These are phyloP conservation scores for Mesembrinibis cayennensis DNA, from an alignment of 2,113 vertebrate species.

Conservation along the genomic window DNA sequence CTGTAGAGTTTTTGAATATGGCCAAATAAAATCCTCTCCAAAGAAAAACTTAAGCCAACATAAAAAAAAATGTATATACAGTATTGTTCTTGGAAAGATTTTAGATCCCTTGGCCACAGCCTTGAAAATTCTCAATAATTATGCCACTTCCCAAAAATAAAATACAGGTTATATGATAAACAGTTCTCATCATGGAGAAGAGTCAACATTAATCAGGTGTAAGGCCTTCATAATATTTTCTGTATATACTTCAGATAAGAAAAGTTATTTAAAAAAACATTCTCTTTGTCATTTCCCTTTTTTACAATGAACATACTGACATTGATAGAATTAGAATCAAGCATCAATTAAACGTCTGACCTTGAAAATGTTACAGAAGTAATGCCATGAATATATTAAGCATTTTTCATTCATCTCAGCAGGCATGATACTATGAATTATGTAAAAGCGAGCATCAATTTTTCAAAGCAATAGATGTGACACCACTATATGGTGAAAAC, in stretches of 20 bases:
- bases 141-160: background rate
- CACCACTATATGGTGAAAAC: conserved; percentile 33
- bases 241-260: background rate
- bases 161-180: background rate
- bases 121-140: background rate
- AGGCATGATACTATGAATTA: conserved; percentile 52
- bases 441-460: conserved; percentile 46
- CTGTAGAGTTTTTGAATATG: background rate
- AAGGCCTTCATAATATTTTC: background rate
- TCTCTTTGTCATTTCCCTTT: background rate
- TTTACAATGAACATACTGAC: background rate
- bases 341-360: conserved; percentile 36
- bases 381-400: conserved; percentile 33
- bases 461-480: conserved; percentile 54
- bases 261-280: background rate
- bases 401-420: conserved; percentile 35
- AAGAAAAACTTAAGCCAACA: background rate
- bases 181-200: background rate
- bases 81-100: background rate
- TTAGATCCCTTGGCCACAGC: background rate
- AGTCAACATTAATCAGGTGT: background rate
- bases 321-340: conserved; percentile 26
- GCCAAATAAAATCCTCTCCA: background rate
- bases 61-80: background rate
- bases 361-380: conserved; percentile 49